phyloP scores from a whole-genome alignment of 2,797 vertebrate species.

The Garrulus glandarius region DNA sequence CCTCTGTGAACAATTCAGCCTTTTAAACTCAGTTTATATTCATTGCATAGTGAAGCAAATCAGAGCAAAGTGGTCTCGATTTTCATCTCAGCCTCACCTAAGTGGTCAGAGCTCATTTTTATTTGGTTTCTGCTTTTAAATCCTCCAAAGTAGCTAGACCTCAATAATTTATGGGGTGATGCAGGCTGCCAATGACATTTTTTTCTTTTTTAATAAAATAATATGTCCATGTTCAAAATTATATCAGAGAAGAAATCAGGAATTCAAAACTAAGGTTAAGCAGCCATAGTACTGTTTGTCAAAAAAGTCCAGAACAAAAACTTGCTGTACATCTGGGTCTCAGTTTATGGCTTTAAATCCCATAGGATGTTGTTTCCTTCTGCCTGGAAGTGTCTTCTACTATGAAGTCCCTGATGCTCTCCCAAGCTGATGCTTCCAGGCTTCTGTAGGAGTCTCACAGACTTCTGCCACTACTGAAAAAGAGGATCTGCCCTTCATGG shows the following conservation, averaged over 20 bases:
- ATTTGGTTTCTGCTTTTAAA: neutral
- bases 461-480: neutral
- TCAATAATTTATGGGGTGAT: neutral
- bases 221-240: neutral
- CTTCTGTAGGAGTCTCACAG: neutral
- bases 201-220: neutral
- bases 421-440: neutral
- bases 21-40: neutral
- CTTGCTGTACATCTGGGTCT: neutral
- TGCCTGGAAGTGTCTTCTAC: neutral
- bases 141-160: neutral
- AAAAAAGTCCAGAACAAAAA: neutral
- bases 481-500: neutral
- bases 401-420: neutral
- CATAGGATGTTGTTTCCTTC: neutral
- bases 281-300: fast-evolving
- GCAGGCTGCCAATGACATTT: neutral
- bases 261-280: neutral
- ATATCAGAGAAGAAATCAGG: neutral
- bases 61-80: neutral
- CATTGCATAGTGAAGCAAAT: neutral
- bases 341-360: neutral
- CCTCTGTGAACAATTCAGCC: neutral
- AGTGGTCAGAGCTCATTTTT: neutral
- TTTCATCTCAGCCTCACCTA: neutral